Evolutionary conservation across 2,888 invertebrate species (phyloP).

Genomic region (Atethmia centrago): DNA sequence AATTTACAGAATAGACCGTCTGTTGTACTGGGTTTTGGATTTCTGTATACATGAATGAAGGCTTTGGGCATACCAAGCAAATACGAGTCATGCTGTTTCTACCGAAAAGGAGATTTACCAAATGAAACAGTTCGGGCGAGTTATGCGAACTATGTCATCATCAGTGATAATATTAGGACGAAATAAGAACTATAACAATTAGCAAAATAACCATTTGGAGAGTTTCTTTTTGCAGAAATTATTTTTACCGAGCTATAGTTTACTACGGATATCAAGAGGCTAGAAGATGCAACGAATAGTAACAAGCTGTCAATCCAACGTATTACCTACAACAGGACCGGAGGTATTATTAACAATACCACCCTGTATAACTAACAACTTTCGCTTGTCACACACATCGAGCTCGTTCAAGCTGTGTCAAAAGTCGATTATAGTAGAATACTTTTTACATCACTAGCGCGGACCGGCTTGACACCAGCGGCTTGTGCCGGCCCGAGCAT

Average conservation of each 20-base stretch:
- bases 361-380: background rate
- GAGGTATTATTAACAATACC: too few relatives aligned
- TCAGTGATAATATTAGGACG: background rate
- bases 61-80: background rate
- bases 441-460: slow-evolving; percentile 59
- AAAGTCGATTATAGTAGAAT: slow-evolving; percentile 31
- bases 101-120: background rate
- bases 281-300: background rate
- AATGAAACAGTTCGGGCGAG: background rate
- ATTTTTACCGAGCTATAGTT: background rate
- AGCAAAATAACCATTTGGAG: too few relatives aligned
- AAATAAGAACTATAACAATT: background rate
- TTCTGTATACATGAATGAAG: too few relatives aligned
- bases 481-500: slow-evolving; percentile 76
- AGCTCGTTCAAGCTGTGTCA: slow-evolving; percentile 14
- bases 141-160: background rate
- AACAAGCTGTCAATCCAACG: background rate
- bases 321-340: too few relatives aligned
- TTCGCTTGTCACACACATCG: slow-evolving; percentile 35
- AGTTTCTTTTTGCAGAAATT: background rate
- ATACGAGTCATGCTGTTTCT: background rate
- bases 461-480: slow-evolving; percentile 66
- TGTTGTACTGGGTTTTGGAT: background rate
- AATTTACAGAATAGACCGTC: too few relatives aligned
- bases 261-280: too few relatives aligned